Conservation (phyloP, 1,140 invertebrate genomes). For the Pentalonia nigronervosa region DNA sequence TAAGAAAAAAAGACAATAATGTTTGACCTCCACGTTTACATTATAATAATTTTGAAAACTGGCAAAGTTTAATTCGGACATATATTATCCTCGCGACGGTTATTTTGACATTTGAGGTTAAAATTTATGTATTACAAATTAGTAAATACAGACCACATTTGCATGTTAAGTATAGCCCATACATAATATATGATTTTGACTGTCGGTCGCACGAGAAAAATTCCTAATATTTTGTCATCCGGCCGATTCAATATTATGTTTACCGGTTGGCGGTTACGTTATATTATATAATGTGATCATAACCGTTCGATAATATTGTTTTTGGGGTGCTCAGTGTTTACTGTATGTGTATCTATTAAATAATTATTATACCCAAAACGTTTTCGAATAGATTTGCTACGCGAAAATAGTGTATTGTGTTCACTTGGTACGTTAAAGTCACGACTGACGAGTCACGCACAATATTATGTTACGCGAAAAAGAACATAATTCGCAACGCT, state of each 20-base stretch:
- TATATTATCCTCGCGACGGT: constrained; percentile 22
- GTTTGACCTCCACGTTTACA: constrained; percentile 24
- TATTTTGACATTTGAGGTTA: constrained; percentile 29
- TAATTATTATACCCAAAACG: not conserved
- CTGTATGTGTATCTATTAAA: not conserved
- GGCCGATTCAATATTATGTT: not conserved
- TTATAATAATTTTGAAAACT: constrained; percentile 45
- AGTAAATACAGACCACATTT: constrained; percentile 31
- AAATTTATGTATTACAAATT: constrained; percentile 50
- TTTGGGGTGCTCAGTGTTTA: not conserved
- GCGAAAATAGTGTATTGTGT: not conserved
- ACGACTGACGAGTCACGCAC: constrained; percentile 33
- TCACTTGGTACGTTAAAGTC: not conserved
- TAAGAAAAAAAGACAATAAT: constrained; percentile 4
- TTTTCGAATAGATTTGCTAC: not conserved
- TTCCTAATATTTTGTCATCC: constrained; percentile 18
- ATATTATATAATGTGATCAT: not conserved
- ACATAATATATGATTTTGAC: not conserved
- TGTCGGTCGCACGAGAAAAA: not conserved
- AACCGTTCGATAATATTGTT: not conserved
- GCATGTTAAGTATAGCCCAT: constrained; percentile 13
- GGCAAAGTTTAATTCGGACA: constrained; percentile 35
- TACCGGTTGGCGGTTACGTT: not conserved
- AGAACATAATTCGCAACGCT: constrained; percentile 21
- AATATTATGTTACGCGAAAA: constrained; percentile 26